Evolutionary conservation across 2,113 vertebrate genomes (phyloP).

Genomic region (Oreotrochilus melanogaster): DNA sequence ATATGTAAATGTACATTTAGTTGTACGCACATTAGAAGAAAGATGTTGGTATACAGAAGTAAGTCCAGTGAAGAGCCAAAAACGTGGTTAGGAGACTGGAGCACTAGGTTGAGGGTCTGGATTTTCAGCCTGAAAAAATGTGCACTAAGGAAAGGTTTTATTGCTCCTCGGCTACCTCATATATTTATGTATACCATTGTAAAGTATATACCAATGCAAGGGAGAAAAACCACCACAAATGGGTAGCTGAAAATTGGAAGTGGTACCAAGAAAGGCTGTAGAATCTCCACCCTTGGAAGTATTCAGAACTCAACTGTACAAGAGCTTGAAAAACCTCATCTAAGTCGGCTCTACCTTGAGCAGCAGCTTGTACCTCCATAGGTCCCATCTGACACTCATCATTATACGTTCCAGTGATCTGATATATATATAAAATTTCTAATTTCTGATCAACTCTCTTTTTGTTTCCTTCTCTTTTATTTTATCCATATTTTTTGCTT

Average conservation of each 20-base stretch:
- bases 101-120: neutral
- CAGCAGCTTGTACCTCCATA: neutral
- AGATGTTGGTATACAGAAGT: neutral
- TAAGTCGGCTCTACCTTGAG: neutral
- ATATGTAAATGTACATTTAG: neutral
- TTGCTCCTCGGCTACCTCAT: neutral
- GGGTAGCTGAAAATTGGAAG: neutral
- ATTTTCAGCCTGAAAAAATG: neutral
- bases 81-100: neutral
- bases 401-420: neutral
- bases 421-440: neutral
- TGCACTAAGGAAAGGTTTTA: neutral
- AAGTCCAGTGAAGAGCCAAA: fast-evolving
- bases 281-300: neutral
- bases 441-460: neutral
- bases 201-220: neutral
- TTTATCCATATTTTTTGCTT: neutral
- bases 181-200: neutral
- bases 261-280: neutral
- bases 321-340: neutral
- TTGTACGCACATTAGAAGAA: neutral
- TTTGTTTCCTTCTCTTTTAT: neutral
- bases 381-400: neutral
- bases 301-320: neutral
- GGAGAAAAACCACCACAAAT: fast-evolving